These are phyloP conservation scores for Hydriomena furcata DNA, from an alignment of 2,888 invertebrate species.

Conservation along the genomic window DNA sequence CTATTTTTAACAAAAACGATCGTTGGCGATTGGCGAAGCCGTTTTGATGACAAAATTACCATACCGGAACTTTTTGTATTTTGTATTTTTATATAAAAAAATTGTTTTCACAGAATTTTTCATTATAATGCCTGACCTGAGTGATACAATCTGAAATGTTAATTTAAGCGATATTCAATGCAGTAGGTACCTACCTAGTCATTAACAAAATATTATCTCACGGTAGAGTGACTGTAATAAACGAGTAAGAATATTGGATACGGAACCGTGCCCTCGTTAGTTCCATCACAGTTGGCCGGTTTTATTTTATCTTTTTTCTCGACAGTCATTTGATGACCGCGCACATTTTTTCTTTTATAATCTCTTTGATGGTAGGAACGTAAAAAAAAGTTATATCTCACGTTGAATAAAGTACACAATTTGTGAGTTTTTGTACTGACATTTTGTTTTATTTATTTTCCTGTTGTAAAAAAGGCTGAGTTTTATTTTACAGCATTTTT, in stretches of 20 bases:
- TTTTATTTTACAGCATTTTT: conserved; percentile 1
- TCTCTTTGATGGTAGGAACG: conserved; percentile 52
- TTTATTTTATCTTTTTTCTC: conserved; percentile 39
- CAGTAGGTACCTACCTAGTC: background rate
- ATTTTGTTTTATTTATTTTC: conserved; percentile 22
- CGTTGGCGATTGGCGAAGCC: too few relatives aligned
- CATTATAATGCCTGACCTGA: too few relatives aligned
- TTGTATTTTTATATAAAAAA: too few relatives aligned
- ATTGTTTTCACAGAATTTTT: too few relatives aligned
- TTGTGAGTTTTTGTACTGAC: conserved; percentile 27
- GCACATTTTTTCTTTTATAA: conserved; percentile 46
- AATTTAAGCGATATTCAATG: too few relatives aligned
- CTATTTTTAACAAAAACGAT: too few relatives aligned
- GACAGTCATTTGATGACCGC: conserved; percentile 48
- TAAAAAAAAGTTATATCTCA: conserved; percentile 42
- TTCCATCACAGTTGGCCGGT: conserved; percentile 16
- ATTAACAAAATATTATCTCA: background rate
- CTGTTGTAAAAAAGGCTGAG: conserved; percentile 5
- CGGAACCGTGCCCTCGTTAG: conserved; percentile 8
- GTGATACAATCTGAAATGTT: too few relatives aligned
- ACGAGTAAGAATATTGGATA: background rate
- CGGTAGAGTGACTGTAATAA: conserved; percentile 2
- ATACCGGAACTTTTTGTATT: too few relatives aligned
- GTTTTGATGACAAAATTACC: too few relatives aligned
- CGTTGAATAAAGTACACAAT: conserved; percentile 33